Evolutionary conservation across 2,113 vertebrate species (phyloP), one percentile per base, ranked within the genome.

Genomic region (Melanostigma gelatinosum): DNA sequence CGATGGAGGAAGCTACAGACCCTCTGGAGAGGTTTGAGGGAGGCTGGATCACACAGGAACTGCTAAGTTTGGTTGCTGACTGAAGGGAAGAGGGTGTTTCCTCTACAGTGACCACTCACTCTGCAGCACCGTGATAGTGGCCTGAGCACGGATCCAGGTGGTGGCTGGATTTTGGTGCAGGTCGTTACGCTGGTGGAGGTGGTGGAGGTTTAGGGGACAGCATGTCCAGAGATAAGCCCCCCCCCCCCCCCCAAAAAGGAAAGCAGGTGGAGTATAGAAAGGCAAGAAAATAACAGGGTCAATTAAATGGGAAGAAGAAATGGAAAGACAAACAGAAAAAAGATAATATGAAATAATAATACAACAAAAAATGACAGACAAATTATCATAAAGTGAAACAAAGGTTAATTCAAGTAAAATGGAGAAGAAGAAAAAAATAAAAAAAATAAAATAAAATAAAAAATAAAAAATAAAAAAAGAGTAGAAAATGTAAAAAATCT

Each of bases 71-170:
- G 61, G 44, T 6, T 55, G 34, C 66, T 85, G 54, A 15, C 15
- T 42, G 42, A 27, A 32, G 8, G 70, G 72, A 13, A 1, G 24
- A 16, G 34, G 69, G 44, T 12, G 62, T 34, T 60, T 62, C 60
- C 57, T 82, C 87, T 83, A 88, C 84, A 76, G 77, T 66, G 91
- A 86, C 92, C 92, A 99, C 97, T 99, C 97, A 99, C 98, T 98
- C 97, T 97, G 97, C 95, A 98, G 96, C 94, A 98, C 96, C 89
- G 94, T 96, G 94, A 98, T 95, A 75, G 97, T 97, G 95, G 98
- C 97, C 96, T 99, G 98, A 91, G 98, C 97, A 91, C 98, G 96
- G 94, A 99, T 98, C 97, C 97, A 99, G 87, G 97, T 97, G 94
- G 96, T 97, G 95, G 96, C 96, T 55, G 97, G 97, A 78, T 98